Percentiles rank a stretch among this genome's conserved stretches.
phyloP scores from a whole-genome alignment of 2,888 invertebrate species.

The Sceliomorpha sp. region DNA sequence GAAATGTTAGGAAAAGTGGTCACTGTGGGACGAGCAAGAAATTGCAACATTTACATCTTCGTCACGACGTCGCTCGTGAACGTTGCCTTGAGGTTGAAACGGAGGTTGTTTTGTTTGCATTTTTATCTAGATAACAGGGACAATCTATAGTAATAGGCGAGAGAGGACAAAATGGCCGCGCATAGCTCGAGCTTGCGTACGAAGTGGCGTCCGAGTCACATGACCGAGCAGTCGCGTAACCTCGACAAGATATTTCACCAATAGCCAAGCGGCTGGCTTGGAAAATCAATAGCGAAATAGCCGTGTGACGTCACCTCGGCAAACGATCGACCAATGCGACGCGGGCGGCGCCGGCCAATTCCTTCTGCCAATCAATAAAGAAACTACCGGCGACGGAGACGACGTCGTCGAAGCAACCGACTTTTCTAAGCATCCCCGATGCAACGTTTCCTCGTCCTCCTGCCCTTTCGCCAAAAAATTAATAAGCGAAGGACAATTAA shows the following conservation, averaged over 20 bases:
- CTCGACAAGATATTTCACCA: conserved; percentile 60
- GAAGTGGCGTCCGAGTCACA: conserved; percentile 50
- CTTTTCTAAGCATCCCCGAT: conserved; percentile 7
- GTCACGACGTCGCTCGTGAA: too few species aligned
- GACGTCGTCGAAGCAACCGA: conserved; percentile 31
- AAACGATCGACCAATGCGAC: conserved; percentile 75
- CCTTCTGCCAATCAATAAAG: conserved; percentile 73
- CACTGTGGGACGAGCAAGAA: too few species aligned
- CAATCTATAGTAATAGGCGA: conserved; percentile 30
- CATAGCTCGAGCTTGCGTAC: conserved; percentile 42
- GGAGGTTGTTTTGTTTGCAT: not conserved
- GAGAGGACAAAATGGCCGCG: conserved; percentile 48
- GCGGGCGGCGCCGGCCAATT: conserved; percentile 77
- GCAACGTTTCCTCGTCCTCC: not conserved
- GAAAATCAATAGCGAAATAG: conserved; percentile 74
- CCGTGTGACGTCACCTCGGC: conserved; percentile 71
- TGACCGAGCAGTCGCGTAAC: conserved; percentile 56
- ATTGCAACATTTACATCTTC: too few species aligned
- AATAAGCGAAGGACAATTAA: too few species aligned
- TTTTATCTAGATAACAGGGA: conserved; percentile 36
- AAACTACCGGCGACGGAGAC: conserved; percentile 54
- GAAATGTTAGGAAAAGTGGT: too few species aligned
- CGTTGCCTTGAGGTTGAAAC: not conserved
- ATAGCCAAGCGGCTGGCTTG: conserved; percentile 62
- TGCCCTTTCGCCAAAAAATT: too few species aligned